Base-by-base conservation (phyloP, 1,140 invertebrate genomes). In the Drosophila virilis region DNA sequence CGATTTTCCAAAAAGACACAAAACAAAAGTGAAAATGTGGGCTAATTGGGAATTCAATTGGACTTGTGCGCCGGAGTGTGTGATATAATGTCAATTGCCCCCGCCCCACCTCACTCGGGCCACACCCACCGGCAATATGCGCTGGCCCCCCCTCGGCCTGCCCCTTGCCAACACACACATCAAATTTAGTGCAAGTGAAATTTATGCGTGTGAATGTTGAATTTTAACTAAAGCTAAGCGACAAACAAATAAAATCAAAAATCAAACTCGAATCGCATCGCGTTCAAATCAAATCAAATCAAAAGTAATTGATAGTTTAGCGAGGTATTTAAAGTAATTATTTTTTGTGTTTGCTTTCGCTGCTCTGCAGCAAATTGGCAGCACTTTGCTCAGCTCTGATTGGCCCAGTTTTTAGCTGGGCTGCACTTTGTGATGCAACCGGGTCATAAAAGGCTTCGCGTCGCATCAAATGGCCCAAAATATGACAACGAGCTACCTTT, bases 101-200 rank as follows among this genome's bases (percentile, higher is more conserved):
- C 8, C 15, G 50, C 57, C 32, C 1, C n/a, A 15, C 32, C 10
- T 9, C 43, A 38, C 0, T 1, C n/a, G 13, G 33, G 4, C 17
- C 35, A 28, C 54, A 42, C 33, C 35, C 13, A 13, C 8, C 42
- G 7, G 42, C 8, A 35, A 12, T 45, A 54, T 54, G 61, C 54
- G 22, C 46, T 59, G 38, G 43, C 35, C 54, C 40, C 46, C 45
- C 40, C 46, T 40, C 46, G 48, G 32, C 50, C 45, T 42, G 48
- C n/a, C 43, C 48, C 0, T 1, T 32, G 33, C 1, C 17, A 15
- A 28, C 54, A 42, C 13, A 8, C 13, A 13, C 13, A 71, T 78
- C 83, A 74, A 69, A 80, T 88, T 72, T 80, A 72, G 77, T 89
- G 84, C 84, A 80, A 65, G 84, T 84, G 84, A 89, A 89, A 89